Evolutionary conservation across 2,797 vertebrate genomes (phyloP), one percentile per base, ranked within the genome.

Genomic region (Aratinga solstitialis): DNA sequence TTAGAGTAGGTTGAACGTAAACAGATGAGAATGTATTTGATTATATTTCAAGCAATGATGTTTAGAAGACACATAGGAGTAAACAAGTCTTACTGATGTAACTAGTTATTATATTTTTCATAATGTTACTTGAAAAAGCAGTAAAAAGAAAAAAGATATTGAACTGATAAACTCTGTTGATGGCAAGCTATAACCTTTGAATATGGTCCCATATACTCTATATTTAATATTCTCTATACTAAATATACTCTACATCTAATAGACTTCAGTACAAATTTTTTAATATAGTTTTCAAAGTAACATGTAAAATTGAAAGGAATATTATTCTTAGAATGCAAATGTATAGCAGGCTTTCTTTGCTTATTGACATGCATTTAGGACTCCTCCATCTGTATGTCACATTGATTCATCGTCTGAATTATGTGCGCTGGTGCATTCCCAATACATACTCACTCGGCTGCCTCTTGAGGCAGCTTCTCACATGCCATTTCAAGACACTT

Each of bases 401-500:
- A 18, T 32, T 61, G 58, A 77, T 79, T 56, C 32, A 47, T 89
- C 21, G 29, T 53, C 45, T 61, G 32, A 61, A 82, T 73, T 11
- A 32, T 3, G 21, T 38, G 43, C 38, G 12, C 14, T 48, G 78
- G 24, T 71, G 74, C 48, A 21, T 92, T 87, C 22, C 74, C 5
- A 5, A 51, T 26, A 5, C 43, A 30, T 43, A 51, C 56, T 76
- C 15, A 10, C 45, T 54, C 32, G 13, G 59, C 18, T 84, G 45
- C 36, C 42, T 48, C 21, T 54, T 29, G 36, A 0, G 5, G 62
- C 42, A 36, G 36, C 43, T 53, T 45, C 3, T 0, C 58, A 36
- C 0, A 0, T 0, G 2, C 20, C 40, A 8, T 63, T 56, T 59
- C 30, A 13, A n/a, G 48, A n/a, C 53, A 6, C 16, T 4, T 20